Evolutionary conservation across 2,888 invertebrate genomes (phyloP), one percentile per base, ranked within the genome.

Genomic region (Dolomedes plantarius): DNA sequence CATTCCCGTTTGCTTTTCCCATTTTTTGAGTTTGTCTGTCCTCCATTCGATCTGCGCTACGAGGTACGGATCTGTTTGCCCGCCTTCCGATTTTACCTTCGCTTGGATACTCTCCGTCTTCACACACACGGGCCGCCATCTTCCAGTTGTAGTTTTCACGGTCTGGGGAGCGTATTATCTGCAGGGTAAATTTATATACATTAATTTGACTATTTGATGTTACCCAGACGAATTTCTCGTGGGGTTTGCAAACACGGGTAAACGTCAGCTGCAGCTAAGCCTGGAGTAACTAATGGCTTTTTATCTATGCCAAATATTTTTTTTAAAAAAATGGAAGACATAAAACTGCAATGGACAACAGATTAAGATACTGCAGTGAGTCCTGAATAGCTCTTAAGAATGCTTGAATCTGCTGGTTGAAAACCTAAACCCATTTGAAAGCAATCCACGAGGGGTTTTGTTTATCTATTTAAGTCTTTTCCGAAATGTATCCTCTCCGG

Each of bases 1-100:
- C 50, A 39, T 67, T 79, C 77, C 69, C 76, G 83, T 85, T 85
- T 85, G 76, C 77, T 77, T 85, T 85, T 77, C 41, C 73, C 65
- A 85, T 77, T 85, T n/a, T 85, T 85, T 77, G 46, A 46, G 73
- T 85, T 73, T 67, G 67, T 67, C 56, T 36, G 67, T 32, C 67
- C 31, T 67, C 36, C 67, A 67, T 67, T 36, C 32, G 32, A 67
- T 67, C 67, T 67, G 32, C 67, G 56, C 56, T 23, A 56, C 56
- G 56, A 56, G 23, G 56, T 23, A 56, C 19, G 23, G 56, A 56
- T 56, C 56, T 56, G 23, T 56, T 56, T 56, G 56, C 56, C 56
- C 56, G 19, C 16, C 23, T 23, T 23, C 56, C 56, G 56, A 56
- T 19, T 56, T 56, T 23, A 56, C 56, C 56, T 56, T 56, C 56